Evolutionary conservation across 2,797 vertebrate genomes (phyloP).

Genomic region (Melanotaenia trifasciata): DNA sequence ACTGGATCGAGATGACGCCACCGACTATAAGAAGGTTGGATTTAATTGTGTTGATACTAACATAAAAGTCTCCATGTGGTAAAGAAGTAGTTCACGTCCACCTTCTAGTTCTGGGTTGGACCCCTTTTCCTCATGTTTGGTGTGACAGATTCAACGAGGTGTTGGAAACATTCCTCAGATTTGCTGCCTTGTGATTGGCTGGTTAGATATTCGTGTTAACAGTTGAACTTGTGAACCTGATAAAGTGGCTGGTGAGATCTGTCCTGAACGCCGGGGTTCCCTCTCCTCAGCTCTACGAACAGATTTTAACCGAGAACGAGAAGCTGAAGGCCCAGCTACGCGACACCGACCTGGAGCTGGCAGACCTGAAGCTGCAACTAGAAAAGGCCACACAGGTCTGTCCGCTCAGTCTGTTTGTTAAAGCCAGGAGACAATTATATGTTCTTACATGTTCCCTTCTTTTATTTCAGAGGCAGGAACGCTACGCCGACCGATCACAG

Average conservation of each 20-base stretch:
- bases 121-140: too few species aligned
- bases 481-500: slow-evolving; percentile 96
- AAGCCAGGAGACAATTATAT: accelerated
- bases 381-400: slow-evolving; percentile 97
- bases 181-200: too few species aligned
- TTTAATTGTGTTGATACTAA: background rate
- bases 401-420: accelerated
- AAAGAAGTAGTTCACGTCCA: too few species aligned
- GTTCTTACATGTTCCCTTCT: background rate
- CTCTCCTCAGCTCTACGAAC: slow-evolving; percentile 91
- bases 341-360: slow-evolving; percentile 94
- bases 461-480: slow-evolving; percentile 94
- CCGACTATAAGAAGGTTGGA: slow-evolving; percentile 96
- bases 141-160: too few species aligned
- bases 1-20: slow-evolving; percentile 91
- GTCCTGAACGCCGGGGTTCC: too few species aligned
- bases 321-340: slow-evolving; percentile 97
- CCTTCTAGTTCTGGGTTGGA: too few species aligned
- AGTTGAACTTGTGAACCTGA: too few species aligned
- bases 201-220: too few species aligned
- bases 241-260: too few species aligned
- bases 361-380: slow-evolving; percentile 95
- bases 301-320: slow-evolving; percentile 97
- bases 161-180: too few species aligned
- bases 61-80: too few species aligned